phyloP scores from a whole-genome alignment of 2,797 vertebrate genomes.

The Chanos chanos region DNA sequence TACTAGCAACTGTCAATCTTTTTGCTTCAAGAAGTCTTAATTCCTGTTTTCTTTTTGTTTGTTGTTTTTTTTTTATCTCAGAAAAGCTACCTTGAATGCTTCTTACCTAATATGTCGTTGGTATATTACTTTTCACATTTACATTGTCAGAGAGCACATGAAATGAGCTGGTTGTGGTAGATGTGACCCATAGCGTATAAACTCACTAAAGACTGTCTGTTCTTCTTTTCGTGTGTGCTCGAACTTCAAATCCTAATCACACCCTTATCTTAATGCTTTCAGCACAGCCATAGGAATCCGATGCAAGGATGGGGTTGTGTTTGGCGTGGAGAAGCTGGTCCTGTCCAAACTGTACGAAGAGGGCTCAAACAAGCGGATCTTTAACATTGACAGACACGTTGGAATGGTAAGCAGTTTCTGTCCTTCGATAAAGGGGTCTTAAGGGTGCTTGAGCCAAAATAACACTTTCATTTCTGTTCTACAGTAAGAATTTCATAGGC shows the following conservation, averaged over 20 bases:
- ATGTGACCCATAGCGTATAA: too few species aligned
- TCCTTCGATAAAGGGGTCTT: neutral
- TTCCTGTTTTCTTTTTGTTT: neutral
- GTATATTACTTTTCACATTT: too few species aligned
- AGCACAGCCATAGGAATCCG: conserved; percentile 95
- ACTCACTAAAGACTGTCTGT: too few species aligned
- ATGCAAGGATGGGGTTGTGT: conserved; percentile 95
- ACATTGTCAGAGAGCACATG: too few species aligned
- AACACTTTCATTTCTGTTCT: too few species aligned
- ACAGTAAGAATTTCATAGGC: too few species aligned
- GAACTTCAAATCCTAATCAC: too few species aligned
- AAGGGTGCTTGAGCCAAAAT: neutral
- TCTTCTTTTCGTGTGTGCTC: too few species aligned
- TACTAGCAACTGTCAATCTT: neutral
- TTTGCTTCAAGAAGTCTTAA: neutral
- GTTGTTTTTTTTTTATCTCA: too few species aligned
- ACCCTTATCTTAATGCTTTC: conserved; percentile 36
- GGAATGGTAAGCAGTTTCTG: conserved; percentile 84
- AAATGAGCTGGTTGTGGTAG: too few species aligned
- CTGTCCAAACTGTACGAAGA: conserved; percentile 97
- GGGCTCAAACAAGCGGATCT: conserved; percentile 97
- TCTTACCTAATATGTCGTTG: too few species aligned
- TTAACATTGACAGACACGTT: conserved; percentile 94
- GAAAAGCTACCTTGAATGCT: too few species aligned
- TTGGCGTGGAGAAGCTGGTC: conserved; percentile 95